phyloP scores from a whole-genome alignment of 2,797 vertebrate genomes.

The Smutsia temminckii region DNA sequence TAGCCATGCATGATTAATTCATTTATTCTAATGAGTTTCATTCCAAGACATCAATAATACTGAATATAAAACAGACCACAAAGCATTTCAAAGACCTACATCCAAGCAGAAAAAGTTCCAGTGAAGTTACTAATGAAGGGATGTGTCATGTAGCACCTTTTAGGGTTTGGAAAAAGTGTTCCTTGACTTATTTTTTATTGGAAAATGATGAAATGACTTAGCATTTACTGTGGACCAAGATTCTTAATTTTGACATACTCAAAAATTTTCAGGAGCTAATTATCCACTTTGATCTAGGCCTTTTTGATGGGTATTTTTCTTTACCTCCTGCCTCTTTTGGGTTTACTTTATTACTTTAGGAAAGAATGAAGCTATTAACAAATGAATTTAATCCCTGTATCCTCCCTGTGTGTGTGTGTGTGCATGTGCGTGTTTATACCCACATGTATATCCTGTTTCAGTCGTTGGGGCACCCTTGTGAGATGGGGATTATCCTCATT shows the following conservation, averaged over 20 bases:
- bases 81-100: slow-evolving; percentile 22
- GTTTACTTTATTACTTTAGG: neutral
- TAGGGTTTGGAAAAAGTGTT: neutral
- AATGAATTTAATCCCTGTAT: neutral
- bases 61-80: slow-evolving; percentile 34
- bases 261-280: neutral
- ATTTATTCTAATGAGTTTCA: neutral
- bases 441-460: neutral
- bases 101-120: slow-evolving; percentile 3
- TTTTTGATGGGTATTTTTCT: neutral
- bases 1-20: neutral
- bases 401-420: neutral
- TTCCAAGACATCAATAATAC: neutral
- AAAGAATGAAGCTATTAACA: neutral
- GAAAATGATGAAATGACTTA: slow-evolving; percentile 39
- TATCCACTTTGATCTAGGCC: neutral
- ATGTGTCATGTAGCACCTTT: slow-evolving; percentile 37
- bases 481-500: neutral
- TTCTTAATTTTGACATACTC: neutral
- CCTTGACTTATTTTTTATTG: neutral
- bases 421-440: neutral
- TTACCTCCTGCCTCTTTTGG: neutral
- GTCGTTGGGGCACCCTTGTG: neutral
- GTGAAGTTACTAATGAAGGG: neutral
- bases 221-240: neutral